Percentiles rank a stretch among this genome's conserved stretches.
These are phyloP conservation scores for Aphidius ervi DNA, from an alignment of 1,140 invertebrate genomes.

Conservation along the genomic window DNA sequence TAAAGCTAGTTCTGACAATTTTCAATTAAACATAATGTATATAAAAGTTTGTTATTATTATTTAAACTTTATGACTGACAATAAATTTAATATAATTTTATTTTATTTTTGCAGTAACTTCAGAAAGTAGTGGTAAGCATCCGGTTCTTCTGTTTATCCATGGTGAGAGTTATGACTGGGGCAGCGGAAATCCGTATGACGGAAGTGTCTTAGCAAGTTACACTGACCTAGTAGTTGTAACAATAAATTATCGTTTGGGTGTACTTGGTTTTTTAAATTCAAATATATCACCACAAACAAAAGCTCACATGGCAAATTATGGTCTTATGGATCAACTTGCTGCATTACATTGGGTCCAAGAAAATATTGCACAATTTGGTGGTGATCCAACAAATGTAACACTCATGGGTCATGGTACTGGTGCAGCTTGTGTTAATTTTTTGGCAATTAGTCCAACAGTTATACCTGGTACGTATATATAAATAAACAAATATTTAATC, in stretches of 20 bases:
- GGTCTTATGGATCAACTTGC: conserved; percentile 94
- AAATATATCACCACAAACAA: conserved; percentile 72
- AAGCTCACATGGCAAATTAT: conserved; percentile 84
- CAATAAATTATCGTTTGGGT: conserved; percentile 94
- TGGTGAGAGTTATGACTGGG: conserved; percentile 92
- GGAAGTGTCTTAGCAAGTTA: conserved; percentile 88
- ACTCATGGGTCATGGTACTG: conserved; percentile 91
- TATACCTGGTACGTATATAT: conserved; percentile 65
- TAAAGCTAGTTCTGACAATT: too few relatives aligned
- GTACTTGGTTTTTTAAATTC: conserved; percentile 87
- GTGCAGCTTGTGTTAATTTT: conserved; percentile 92
- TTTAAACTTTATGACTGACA: background rate
- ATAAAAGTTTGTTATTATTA: too few relatives aligned
- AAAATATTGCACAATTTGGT: conserved; percentile 88
- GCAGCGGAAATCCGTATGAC: conserved; percentile 92
- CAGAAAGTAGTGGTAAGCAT: conserved; percentile 57
- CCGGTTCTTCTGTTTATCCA: conserved; percentile 92
- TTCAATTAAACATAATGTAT: too few relatives aligned
- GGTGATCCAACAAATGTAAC: conserved; percentile 94
- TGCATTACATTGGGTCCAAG: conserved; percentile 88
- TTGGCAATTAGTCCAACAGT: conserved; percentile 91
- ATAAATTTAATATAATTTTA: background rate
- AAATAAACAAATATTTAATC: too few relatives aligned
- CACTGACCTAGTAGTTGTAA: conserved; percentile 88
- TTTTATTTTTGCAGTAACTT: conserved; percentile 28